A percentile compares a stretch with the other conserved stretches of the same genome.
phyloP scores from a whole-genome alignment of 64 coral and sea anemone genomes.

The Actinia equina region DNA sequence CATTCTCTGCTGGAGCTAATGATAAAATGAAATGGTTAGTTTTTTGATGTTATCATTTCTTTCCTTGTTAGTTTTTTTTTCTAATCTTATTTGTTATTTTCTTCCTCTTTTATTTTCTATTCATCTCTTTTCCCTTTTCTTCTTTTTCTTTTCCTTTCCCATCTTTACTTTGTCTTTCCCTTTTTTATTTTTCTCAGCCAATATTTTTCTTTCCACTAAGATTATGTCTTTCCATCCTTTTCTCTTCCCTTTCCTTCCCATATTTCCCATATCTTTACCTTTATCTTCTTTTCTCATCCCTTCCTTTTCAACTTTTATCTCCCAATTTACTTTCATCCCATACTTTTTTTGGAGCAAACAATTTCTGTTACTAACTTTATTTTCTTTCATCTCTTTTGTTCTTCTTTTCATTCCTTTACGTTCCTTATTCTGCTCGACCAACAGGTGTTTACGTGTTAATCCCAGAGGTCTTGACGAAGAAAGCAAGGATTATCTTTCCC shows the following conservation, averaged over 20 bases:
- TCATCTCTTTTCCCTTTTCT: background rate
- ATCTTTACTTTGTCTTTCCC: background rate
- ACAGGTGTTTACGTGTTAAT: conserved; percentile 95
- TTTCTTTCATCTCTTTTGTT: too few relatives aligned
- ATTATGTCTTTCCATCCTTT: too few relatives aligned
- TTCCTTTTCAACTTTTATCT: too few relatives aligned
- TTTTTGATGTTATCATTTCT: background rate
- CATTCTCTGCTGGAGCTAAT: conserved; percentile 97
- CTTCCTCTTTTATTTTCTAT: background rate
- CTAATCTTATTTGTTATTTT: background rate
- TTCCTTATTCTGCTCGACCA: background rate
- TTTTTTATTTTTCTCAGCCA: background rate
- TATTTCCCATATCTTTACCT: too few relatives aligned
- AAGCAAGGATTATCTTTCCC: conserved; percentile 98
- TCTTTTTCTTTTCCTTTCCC: background rate
- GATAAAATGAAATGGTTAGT: conserved; percentile 99
- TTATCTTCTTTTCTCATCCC: too few relatives aligned
- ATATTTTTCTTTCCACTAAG: too few relatives aligned
- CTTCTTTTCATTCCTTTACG: too few relatives aligned
- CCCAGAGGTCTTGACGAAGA: conserved; percentile 98
- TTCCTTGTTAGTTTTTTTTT: background rate
- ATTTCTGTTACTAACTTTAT: too few relatives aligned
- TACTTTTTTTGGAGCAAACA: too few relatives aligned
- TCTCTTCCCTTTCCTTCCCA: too few relatives aligned
- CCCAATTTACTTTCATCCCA: too few relatives aligned